phyloP scores from a whole-genome alignment of 2,797 vertebrate species.

The Dallia pectoralis region DNA sequence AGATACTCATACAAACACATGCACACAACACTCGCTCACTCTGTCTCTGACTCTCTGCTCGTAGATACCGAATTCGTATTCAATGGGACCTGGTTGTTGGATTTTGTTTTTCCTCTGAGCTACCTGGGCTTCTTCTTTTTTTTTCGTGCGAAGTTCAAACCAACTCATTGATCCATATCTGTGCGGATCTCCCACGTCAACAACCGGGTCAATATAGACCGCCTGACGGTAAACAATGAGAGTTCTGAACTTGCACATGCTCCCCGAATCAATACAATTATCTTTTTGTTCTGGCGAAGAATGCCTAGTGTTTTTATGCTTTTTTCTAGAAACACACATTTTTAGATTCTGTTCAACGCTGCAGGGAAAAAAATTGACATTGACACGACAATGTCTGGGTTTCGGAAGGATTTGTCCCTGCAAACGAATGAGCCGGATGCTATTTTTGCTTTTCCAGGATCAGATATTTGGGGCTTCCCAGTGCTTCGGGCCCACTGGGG shows the following conservation, averaged over 20 bases:
- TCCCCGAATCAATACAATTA: constrained; percentile 74
- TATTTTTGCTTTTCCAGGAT: constrained; percentile 75
- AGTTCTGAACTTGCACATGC: constrained; percentile 50
- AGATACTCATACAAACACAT: background rate
- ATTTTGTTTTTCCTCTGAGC: background rate
- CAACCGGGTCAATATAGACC: constrained; percentile 40
- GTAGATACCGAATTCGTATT: background rate
- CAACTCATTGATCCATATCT: constrained; percentile 39
- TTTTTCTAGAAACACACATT: constrained; percentile 61
- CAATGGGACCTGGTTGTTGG: background rate
- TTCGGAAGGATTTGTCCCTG: constrained; percentile 62
- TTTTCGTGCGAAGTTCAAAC: constrained; percentile 25
- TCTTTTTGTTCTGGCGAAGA: constrained; percentile 58
- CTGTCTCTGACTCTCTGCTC: background rate
- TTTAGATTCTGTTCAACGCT: constrained; percentile 60
- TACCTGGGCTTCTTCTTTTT: background rate
- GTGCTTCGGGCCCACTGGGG: constrained; percentile 67
- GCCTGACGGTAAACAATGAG: constrained; percentile 45
- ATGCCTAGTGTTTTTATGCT: constrained; percentile 50
- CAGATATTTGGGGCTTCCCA: constrained; percentile 78
- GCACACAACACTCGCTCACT: constrained; percentile 2
- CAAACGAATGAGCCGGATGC: constrained; percentile 73
- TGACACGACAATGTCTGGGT: constrained; percentile 68
- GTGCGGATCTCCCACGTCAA: constrained; percentile 18
- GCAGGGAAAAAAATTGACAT: constrained; percentile 66